Evolutionary conservation across 2,888 invertebrate genomes (phyloP).

Genomic region (Xiphydria camelus): DNA sequence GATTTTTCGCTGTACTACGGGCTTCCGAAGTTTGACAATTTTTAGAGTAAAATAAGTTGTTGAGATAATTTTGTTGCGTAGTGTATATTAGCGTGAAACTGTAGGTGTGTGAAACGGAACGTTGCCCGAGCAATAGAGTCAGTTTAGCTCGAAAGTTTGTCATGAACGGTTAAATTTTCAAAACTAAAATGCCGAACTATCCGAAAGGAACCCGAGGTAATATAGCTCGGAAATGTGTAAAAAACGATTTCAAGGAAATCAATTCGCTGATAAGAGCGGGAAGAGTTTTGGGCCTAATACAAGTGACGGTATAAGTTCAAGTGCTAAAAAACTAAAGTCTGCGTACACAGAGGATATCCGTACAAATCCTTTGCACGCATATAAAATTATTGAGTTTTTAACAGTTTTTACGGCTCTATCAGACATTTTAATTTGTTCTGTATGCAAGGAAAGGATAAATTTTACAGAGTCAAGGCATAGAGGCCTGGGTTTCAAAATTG

Average conservation of each 20-base stretch:
- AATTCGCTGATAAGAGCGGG: conserved; percentile 1
- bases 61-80: too few relatives aligned
- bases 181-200: conserved; percentile 1
- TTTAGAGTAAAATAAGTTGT: too few relatives aligned
- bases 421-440: conserved; percentile 10
- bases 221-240: conserved; percentile 1
- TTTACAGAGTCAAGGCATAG: conserved; percentile 19
- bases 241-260: neutral
- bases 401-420: conserved; percentile 12
- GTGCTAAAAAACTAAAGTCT: conserved; percentile 3
- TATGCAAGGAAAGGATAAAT: conserved; percentile 16
- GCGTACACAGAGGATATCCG: neutral
- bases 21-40: too few relatives aligned
- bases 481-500: conserved; percentile 24
- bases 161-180: too few relatives aligned
- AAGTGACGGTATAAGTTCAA: conserved; percentile 1
- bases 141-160: too few relatives aligned
- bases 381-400: conserved; percentile 5
- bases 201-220: conserved; percentile 3
- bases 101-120: too few relatives aligned
- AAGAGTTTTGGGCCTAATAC: conserved; percentile 1
- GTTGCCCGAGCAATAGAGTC: too few relatives aligned
- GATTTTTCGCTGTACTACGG: too few relatives aligned
- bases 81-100: too few relatives aligned
- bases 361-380: conserved; percentile 4